Conservation (phyloP, 2,888 invertebrate genomes). For the Meiosimyza decipiens region DNA sequence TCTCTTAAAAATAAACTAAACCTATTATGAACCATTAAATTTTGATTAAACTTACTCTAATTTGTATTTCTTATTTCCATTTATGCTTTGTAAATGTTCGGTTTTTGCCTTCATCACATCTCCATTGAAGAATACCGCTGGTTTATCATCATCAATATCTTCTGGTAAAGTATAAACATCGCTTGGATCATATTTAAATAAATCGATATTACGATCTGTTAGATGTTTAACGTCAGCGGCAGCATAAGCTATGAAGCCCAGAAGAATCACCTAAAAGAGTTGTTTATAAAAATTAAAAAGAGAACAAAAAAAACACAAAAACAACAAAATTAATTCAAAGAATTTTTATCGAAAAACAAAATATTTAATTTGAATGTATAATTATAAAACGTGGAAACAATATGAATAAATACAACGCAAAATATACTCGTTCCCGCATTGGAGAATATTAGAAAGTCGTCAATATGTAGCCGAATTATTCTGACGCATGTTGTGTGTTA, state of each 20-base stretch:
- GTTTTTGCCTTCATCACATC: conserved; percentile 64
- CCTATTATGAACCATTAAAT: neutral
- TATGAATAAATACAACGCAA: no score
- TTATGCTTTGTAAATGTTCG: conserved; percentile 59
- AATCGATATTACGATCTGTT: conserved; percentile 58
- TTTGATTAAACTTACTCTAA: conserved; percentile 56
- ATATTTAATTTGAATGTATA: no score
- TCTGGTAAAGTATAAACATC: conserved; percentile 64
- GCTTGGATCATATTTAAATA: conserved; percentile 63
- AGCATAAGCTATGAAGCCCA: conserved; percentile 51
- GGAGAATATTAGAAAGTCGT: no score
- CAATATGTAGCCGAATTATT: no score
- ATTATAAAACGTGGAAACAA: no score
- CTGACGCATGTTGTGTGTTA: no score
- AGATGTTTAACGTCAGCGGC: conserved; percentile 59
- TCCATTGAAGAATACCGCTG: conserved; percentile 60
- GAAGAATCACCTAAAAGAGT: conserved; percentile 46
- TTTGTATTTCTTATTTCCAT: conserved; percentile 64
- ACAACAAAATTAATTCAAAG: no score
- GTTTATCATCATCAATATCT: conserved; percentile 64
- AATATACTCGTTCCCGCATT: no score
- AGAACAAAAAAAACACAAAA: no score
- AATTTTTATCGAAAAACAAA: no score
- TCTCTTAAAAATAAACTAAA: neutral
- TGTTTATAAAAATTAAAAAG: no score